Evolutionary conservation across 2,888 invertebrate genomes (phyloP).

Genomic region (Synanthedon andrenaeformis): DNA sequence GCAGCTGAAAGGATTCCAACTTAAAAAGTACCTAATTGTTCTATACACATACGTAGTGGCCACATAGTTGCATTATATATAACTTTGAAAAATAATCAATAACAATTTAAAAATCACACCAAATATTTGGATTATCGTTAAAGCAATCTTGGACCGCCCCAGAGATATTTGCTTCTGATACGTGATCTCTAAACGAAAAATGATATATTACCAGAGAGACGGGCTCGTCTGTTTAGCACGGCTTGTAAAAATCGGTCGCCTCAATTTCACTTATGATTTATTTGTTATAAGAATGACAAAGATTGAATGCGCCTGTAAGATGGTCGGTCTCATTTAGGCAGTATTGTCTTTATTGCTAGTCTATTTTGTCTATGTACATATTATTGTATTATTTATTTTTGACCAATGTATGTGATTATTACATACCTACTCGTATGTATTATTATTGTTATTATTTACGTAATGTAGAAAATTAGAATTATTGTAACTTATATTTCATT

Average conservation of each 20-base stretch:
- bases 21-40: too few species aligned
- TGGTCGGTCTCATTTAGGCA: constrained; percentile 20
- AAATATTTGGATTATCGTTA: not conserved
- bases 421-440: too few species aligned
- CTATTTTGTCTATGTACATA: too few species aligned
- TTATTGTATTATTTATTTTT: too few species aligned
- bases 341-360: not conserved
- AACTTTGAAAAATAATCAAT: too few species aligned
- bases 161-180: constrained; percentile 12
- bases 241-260: constrained; percentile 20
- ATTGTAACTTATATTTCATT: too few species aligned
- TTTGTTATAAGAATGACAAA: constrained; percentile 33
- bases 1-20: too few species aligned
- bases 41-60: too few species aligned
- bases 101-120: not conserved
- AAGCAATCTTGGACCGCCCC: constrained; percentile 1
- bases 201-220: constrained; percentile 15
- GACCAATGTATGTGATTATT: too few species aligned
- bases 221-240: constrained; percentile 12
- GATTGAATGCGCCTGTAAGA: constrained; percentile 27
- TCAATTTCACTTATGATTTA: constrained; percentile 45
- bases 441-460: too few species aligned
- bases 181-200: constrained; percentile 14
- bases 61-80: too few species aligned
- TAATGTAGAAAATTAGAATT: too few species aligned